A percentile compares a stretch with the other conserved stretches of the same genome.
Conservation (phyloP, 1,140 invertebrate genomes). For the Trigoniulus corallinus region DNA sequence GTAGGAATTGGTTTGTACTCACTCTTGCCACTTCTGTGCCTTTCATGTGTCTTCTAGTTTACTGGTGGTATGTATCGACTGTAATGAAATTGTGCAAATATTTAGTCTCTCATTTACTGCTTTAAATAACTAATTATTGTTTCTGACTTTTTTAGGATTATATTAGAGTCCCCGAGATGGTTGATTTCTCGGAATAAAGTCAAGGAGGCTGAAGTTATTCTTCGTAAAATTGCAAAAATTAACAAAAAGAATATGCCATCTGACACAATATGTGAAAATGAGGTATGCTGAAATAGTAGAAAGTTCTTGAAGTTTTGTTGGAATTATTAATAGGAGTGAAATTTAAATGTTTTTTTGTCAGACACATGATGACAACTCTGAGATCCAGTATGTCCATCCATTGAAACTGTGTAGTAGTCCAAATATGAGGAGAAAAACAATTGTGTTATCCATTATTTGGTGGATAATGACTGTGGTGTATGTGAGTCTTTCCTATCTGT, state of each 20-base stretch:
- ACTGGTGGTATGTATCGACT: constrained; percentile 34
- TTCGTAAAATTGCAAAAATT: constrained; percentile 22
- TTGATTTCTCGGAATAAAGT: constrained; percentile 26
- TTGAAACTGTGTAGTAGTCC: constrained; percentile 44
- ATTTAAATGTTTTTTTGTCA: too few relatives aligned
- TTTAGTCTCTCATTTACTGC: too few relatives aligned
- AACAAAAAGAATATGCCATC: constrained; percentile 15
- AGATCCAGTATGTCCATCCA: too few relatives aligned
- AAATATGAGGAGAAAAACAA: constrained; percentile 58
- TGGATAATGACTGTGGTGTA: constrained; percentile 69
- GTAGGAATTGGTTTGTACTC: constrained; percentile 46
- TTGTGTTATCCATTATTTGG: constrained; percentile 69
- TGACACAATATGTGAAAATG: constrained; percentile 2
- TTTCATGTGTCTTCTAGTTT: constrained; percentile 30
- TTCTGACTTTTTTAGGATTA: constrained; percentile 15
- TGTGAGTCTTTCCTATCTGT: constrained; percentile 63
- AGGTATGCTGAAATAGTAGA: too few relatives aligned
- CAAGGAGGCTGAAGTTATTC: constrained; percentile 23
- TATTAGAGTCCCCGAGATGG: constrained; percentile 33
- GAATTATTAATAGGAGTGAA: too few relatives aligned
- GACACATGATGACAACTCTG: too few relatives aligned
- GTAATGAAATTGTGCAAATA: too few relatives aligned
- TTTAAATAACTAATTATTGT: constrained; percentile 6
- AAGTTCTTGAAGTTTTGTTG: too few relatives aligned
- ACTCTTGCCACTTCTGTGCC: constrained; percentile 19